Evolutionary conservation across 1,140 invertebrate genomes (phyloP).

Genomic region (Vanessa atalanta): DNA sequence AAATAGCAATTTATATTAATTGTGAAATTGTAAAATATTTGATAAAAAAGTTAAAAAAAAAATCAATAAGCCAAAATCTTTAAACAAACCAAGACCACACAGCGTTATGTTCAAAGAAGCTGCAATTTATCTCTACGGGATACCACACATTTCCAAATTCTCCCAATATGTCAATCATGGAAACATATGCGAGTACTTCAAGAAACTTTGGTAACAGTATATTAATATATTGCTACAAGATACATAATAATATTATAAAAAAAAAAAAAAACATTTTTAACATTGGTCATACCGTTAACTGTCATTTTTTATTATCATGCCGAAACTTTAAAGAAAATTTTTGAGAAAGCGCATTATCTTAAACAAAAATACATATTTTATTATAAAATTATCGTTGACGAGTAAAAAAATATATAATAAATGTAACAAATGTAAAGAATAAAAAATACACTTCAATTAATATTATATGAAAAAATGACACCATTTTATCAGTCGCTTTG

Average conservation of each 20-base stretch:
- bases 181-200: neutral
- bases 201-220: neutral
- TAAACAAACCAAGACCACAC: constrained; percentile 1
- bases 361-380: too few species aligned
- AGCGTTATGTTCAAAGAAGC: neutral
- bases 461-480: neutral
- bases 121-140: constrained; percentile 1
- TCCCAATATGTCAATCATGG: neutral
- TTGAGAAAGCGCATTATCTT: too few species aligned
- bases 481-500: neutral
- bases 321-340: neutral
- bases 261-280: too few species aligned
- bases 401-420: too few species aligned
- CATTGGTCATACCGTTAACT: too few species aligned
- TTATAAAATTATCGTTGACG: too few species aligned
- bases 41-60: neutral
- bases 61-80: neutral
- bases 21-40: too few species aligned
- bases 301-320: neutral
- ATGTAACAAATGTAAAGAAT: too few species aligned
- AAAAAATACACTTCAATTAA: too few species aligned
- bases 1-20: too few species aligned
- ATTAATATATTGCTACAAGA: too few species aligned
- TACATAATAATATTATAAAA: too few species aligned
- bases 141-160: neutral